Evolutionary conservation across 2,888 invertebrate species (phyloP).

Genomic region (Drosophila mettleri): DNA sequence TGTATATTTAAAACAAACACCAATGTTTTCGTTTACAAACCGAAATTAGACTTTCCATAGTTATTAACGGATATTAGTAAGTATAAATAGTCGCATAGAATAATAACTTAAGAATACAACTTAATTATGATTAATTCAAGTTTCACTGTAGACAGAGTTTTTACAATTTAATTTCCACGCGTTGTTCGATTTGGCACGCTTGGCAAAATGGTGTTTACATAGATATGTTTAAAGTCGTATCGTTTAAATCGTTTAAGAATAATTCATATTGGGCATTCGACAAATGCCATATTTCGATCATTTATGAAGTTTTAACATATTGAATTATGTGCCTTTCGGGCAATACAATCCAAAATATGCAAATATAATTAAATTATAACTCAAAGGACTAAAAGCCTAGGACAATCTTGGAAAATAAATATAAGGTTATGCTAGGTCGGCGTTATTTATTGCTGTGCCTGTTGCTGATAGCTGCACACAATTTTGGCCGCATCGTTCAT

Average conservation of each 20-base stretch:
- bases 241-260: conserved; percentile 35
- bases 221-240: conserved; percentile 38
- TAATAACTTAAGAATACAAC: conserved; percentile 32
- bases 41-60: conserved; percentile 30
- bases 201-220: conserved; percentile 51
- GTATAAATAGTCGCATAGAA: conserved; percentile 51
- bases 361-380: conserved; percentile 27
- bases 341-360: conserved; percentile 8
- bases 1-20: conserved; percentile 71
- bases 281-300: conserved; percentile 19
- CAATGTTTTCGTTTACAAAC: conserved; percentile 63
- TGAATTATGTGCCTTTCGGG: conserved; percentile 33
- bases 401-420: conserved; percentile 63
- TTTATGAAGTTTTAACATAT: conserved; percentile 18
- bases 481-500: conserved; percentile 90
- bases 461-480: conserved; percentile 81
- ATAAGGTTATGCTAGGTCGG: conserved; percentile 32
- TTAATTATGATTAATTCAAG: conserved; percentile 60
- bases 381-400: conserved; percentile 63
- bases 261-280: conserved; percentile 27
- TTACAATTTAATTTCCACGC: conserved; percentile 66
- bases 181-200: conserved; percentile 71
- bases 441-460: conserved; percentile 44
- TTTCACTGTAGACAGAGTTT: conserved; percentile 56
- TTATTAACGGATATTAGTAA: conserved; percentile 33